Percentiles rank a stretch among this genome's conserved stretches.
Conservation (phyloP, 2,797 vertebrate species). For the Numenius phaeopus region DNA sequence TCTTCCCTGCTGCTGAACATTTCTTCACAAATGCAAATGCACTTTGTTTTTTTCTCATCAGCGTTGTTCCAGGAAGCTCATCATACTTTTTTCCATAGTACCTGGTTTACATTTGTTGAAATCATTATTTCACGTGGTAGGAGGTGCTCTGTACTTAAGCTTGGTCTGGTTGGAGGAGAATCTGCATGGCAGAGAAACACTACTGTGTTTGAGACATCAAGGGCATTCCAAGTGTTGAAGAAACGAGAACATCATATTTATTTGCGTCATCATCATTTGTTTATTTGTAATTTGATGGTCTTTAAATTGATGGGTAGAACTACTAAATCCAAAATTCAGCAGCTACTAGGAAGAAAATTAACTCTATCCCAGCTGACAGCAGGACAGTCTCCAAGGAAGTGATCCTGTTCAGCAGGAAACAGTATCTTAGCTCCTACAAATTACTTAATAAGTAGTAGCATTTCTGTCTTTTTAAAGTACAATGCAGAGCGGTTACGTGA, state of each 20-base stretch:
- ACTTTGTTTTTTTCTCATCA: background rate
- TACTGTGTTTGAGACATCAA: background rate
- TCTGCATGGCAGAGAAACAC: background rate
- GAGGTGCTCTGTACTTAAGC: background rate
- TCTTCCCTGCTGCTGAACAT: background rate
- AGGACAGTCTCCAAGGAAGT: background rate
- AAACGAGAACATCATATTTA: background rate
- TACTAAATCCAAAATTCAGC: background rate
- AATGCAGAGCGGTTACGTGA: background rate
- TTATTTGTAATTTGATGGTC: background rate
- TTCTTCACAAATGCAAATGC: background rate
- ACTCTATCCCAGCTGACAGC: background rate
- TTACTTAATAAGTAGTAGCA: too few species aligned
- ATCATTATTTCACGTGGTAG: background rate
- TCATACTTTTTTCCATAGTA: background rate
- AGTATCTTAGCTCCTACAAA: background rate
- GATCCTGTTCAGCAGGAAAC: background rate
- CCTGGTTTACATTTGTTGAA: background rate
- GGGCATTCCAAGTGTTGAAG: background rate
- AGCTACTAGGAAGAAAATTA: background rate
- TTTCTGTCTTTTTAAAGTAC: background rate
- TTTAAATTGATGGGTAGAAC: background rate
- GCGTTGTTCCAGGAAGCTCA: background rate
- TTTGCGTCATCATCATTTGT: background rate
- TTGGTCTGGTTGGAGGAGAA: background rate